Base-by-base conservation (phyloP, 1,140 invertebrate species). In the Stegodyphus dumicola region DNA sequence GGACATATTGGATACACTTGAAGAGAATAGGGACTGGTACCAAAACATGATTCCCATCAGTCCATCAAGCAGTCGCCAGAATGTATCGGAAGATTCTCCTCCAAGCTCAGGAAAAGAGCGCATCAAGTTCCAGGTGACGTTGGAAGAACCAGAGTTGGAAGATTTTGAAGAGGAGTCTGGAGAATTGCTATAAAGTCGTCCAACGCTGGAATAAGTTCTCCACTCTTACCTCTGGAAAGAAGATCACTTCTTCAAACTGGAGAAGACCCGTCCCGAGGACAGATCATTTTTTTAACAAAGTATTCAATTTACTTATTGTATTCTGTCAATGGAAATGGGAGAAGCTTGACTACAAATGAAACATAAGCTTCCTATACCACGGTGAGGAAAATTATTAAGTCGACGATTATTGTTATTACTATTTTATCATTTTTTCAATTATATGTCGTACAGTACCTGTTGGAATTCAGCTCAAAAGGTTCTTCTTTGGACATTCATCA, bases 11-110 rank as follows among this genome's bases (percentile, higher is more conserved):
- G 98, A 99, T 91, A 98, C 96, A 6, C 92, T 99, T 81, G 98
- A 99, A 92, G 96, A 99, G 91, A 99, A 99, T 91, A 93, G 98
- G 75, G 97, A 99, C 91, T 99, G 97, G 95, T 99, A 99, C 91
- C 95, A 96, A 90, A 95, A 95, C 54, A 92, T 92, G 91, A 93
- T 94, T 76, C 93, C 93, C 5, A 91, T 93, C 52, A 93, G 92
- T 88, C 93, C 93, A 0, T 90, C 91, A 33, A 89, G 88, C 7
- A 87, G 86, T 66, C 76, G 65, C 5, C 48, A 64, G 33, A 71
- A 86, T 11, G 33, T 80, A 3, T 49, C n/a, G 0, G 85, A 86
- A 51, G 85, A 86, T 15, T 18, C 51, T 33, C 54, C 74, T 60
- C 54, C 74, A 56, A 33, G 48, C 7, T 64, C 54, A 6, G 65